Base-by-base conservation (phyloP, 2,113 vertebrate genomes). In the Channa maculata region DNA sequence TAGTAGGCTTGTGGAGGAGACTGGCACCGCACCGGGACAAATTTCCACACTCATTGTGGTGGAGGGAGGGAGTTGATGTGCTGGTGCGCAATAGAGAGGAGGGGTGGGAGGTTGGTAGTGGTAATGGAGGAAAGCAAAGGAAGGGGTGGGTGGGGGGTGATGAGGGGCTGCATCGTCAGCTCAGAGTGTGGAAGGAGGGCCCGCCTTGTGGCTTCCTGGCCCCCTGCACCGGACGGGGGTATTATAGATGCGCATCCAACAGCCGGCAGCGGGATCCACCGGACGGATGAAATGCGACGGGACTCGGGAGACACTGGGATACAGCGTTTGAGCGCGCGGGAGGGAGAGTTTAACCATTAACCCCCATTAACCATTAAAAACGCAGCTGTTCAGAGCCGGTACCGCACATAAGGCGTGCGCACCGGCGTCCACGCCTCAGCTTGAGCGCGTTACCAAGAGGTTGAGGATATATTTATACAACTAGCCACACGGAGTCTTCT, bases 271-370 rank as follows among this genome's bases (percentile, higher is more conserved):
- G 62, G 73, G 85, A 75, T 82, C 71, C 81, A 86, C 77, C 80
- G 86, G 78, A 85, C 81, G 85, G 86, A 75, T 73, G 80, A 86
- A 84, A 86, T 89, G 91, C 90, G 86, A 94, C 75, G 14, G 78
- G 75, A 75, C 24, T 80, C 67, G 66, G 71, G 78, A 80, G 46
- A 65, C 36, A 74, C 54, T 57, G 69, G 82, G 65, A 63, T 58
- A 38, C 75, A 88, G 79, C 79, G 83, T 82, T 83, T 59, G 75
- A 58, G 66, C 55, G 55, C 75, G 63, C 39, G 63, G 79, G 78
- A 71, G 84, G 77, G 71, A 65, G 78, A 77, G 90, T 88, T 91
- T 92, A 94, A 86, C 89, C 71, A 93, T 93, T 93, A 93, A 92
- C 86, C 75, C 41, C 14, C 65, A 69, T 69, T 75, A 71, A 85